These are phyloP conservation scores for Paratrypauchen microcephalus DNA, from an alignment of 2,797 vertebrate species.

Conservation along the genomic window DNA sequence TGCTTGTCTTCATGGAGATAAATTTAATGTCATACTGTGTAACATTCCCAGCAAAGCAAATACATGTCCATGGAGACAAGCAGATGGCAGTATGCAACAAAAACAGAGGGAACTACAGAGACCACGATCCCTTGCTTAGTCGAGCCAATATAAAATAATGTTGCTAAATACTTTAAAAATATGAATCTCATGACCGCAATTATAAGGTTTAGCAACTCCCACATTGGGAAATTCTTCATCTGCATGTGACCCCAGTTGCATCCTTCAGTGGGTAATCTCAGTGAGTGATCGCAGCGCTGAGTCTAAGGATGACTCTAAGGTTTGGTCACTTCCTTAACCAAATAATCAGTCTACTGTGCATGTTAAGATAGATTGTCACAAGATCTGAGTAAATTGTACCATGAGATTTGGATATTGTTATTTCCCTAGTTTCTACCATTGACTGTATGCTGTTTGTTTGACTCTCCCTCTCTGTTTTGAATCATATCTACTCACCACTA, in stretches of 20 bases:
- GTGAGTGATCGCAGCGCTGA: too few species aligned
- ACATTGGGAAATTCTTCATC: not conserved
- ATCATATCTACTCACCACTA: slow-evolving; percentile 79
- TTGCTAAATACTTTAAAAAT: too few species aligned
- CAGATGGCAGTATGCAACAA: too few species aligned
- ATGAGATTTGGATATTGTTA: not conserved
- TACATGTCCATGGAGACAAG: too few species aligned
- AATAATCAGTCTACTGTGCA: not conserved
- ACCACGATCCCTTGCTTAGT: not conserved
- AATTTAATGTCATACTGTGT: too few species aligned
- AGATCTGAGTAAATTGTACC: not conserved
- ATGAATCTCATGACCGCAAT: too few species aligned
- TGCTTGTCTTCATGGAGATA: too few species aligned
- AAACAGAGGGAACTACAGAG: not conserved
- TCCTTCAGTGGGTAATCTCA: too few species aligned
- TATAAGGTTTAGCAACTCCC: not conserved
- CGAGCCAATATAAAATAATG: not conserved
- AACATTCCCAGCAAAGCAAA: too few species aligned
- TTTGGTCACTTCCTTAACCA: not conserved
- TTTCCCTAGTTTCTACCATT: not conserved
- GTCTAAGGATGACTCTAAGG: too few species aligned
- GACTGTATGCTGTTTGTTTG: slow-evolving; percentile 1
- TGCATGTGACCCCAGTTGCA: not conserved
- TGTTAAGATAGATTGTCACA: not conserved
- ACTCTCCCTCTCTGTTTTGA: not conserved